Conservation (phyloP, 2,113 vertebrate genomes). For the Zeus faber region DNA sequence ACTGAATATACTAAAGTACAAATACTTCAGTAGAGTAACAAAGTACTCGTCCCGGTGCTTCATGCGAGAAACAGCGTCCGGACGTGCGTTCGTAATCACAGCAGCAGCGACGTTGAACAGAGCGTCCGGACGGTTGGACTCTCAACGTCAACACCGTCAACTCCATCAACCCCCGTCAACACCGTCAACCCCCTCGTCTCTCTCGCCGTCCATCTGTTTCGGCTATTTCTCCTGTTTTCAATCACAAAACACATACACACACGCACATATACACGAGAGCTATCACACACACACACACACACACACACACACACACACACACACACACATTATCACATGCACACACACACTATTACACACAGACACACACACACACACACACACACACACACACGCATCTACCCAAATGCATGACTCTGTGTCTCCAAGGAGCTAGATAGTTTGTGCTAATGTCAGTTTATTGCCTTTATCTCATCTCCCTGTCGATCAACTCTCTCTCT, state of each 20-base stretch:
- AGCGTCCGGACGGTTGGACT: slow-evolving; percentile 55
- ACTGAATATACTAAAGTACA: no score
- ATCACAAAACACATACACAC: slow-evolving; percentile 27
- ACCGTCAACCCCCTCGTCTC: no score
- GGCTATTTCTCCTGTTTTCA: slow-evolving; percentile 55
- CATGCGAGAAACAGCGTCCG: no score
- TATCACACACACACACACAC: slow-evolving; percentile 1
- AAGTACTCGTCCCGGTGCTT: no score
- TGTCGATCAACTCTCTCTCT: slow-evolving; percentile 12
- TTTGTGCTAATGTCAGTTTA: slow-evolving; percentile 17
- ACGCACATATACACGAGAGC: slow-evolving; percentile 8
- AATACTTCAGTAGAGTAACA: no score
- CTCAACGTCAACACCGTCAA: slow-evolving; percentile 62
- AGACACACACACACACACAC: slow-evolving; percentile 1
- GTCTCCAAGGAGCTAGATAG: slow-evolving; percentile 23
- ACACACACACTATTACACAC: slow-evolving; percentile 4
- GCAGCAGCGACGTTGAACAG: slow-evolving; percentile 26
- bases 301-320: slow-evolving; percentile 4
- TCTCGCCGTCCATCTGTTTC: no score
- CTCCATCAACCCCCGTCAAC: no score
- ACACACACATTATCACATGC: neutral
- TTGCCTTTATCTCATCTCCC: no score
- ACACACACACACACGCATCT: neutral
- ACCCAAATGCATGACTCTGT: slow-evolving; percentile 14
- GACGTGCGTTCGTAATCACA: slow-evolving; percentile 34